These are phyloP conservation scores for Gephyroberyx darwinii DNA, from an alignment of 2,797 vertebrate genomes.

Conservation along the genomic window DNA sequence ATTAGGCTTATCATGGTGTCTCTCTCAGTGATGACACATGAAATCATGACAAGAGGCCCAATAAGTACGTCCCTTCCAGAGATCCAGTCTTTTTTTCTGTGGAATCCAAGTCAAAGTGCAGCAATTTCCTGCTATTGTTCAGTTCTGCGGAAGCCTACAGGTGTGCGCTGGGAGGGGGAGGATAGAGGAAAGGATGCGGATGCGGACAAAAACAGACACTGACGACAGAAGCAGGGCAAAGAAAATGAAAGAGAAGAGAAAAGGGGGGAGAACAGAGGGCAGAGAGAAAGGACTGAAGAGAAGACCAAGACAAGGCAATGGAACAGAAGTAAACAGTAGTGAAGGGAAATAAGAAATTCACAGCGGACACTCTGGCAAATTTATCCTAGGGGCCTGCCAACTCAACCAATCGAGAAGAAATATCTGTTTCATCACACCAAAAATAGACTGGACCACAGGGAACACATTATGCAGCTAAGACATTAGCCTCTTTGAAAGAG, in stretches of 20 bases:
- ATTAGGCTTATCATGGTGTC: not conserved
- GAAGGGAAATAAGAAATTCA: conserved; percentile 26
- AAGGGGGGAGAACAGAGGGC: conserved; percentile 4
- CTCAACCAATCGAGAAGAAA: conserved; percentile 25
- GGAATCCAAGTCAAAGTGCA: conserved; percentile 23
- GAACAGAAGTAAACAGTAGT: conserved; percentile 18
- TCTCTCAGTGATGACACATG: not conserved
- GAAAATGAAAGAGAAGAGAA: conserved; percentile 4
- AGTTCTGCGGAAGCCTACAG: conserved; percentile 63
- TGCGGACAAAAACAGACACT: conserved; percentile 14
- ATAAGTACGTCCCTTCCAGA: conserved; percentile 17
- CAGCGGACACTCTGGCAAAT: conserved; percentile 9
- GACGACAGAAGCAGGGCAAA: conserved; percentile 35
- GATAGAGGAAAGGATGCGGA: conserved; percentile 21
- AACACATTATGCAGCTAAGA: conserved; percentile 2
- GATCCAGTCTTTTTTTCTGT: conserved; percentile 36
- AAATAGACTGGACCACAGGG: conserved; percentile 29
- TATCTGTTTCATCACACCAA: conserved; percentile 11
- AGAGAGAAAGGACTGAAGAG: conserved; percentile 17
- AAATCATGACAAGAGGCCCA: not conserved
- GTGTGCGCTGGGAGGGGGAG: conserved; percentile 55
- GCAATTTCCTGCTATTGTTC: conserved; percentile 81
- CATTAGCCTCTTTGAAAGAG: not conserved
- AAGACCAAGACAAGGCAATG: conserved; percentile 18
- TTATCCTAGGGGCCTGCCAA: conserved; percentile 10